Percentiles rank a stretch among this genome's conserved stretches.
Evolutionary conservation across 2,797 vertebrate species (phyloP).

Genomic region (Tinamus major): DNA sequence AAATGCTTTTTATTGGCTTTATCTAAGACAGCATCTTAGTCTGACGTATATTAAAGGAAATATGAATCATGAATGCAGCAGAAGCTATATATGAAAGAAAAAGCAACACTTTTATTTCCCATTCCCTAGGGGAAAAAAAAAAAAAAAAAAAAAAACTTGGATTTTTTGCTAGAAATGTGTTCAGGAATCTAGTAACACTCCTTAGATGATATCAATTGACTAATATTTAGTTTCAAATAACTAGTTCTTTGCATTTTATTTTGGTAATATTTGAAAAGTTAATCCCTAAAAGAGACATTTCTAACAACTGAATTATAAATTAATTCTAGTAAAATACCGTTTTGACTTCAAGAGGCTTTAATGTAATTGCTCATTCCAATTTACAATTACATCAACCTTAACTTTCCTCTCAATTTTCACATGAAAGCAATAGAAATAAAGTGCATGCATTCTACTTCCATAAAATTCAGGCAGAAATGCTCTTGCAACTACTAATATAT

Average conservation of each 20-base stretch:
- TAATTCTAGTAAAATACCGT: conserved; percentile 9
- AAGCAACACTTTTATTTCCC: not conserved
- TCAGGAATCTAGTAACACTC: not conserved
- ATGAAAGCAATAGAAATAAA: not conserved
- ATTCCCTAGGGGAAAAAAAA: not conserved
- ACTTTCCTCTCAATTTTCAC: not conserved
- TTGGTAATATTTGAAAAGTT: not conserved
- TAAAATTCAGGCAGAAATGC: not conserved
- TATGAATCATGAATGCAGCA: not conserved
- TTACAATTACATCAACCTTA: not conserved
- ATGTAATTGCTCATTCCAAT: not conserved
- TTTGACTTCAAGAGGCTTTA: conserved; percentile 8
- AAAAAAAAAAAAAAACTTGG: not conserved
- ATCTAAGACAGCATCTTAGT: not conserved
- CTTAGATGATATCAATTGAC: not conserved
- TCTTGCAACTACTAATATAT: not conserved
- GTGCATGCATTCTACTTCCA: not conserved
- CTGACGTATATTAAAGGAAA: not conserved
- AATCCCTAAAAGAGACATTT: not conserved
- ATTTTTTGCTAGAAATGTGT: not conserved
- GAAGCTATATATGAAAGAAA: not conserved
- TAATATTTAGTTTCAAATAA: not conserved
- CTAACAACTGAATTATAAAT: not conserved
- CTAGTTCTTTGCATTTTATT: not conserved
- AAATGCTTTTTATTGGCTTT: not conserved